Evolutionary conservation across 1,140 invertebrate species (phyloP), one percentile per base, ranked within the genome.

Genomic region (Oryzaephilus surinamensis): DNA sequence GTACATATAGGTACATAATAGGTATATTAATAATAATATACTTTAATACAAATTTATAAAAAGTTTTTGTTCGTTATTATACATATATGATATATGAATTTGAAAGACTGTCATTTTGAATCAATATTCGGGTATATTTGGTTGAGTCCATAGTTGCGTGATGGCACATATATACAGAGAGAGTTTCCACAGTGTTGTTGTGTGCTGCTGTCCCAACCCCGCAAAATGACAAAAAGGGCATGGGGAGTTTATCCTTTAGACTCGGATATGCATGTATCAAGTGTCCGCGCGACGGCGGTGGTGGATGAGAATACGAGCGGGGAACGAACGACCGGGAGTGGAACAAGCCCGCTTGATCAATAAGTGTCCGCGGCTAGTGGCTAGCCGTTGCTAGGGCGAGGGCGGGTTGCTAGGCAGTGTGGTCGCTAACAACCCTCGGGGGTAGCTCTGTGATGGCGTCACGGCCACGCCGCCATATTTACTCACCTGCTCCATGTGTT

Each of bases 361-460:
- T 62, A 62, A 60, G 55, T 61, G 59, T 62, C 60, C 60, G 60
- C 53, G 60, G 60, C 60, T 62, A 62, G 60, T 62, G 60, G 60
- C 60, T 62, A 62, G 60, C 60, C 51, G 60, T 62, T 62, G 60
- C 60, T 61, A 62, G 58, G 60, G 60, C 54, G 58, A 62, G 58
- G 60, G 58, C 57, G 58, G 54, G 60, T 62, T 62, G 60, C 60
- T 58, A 62, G 57, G 60, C 60, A 51, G 49, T 62, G 60, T 62
- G 60, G 60, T 61, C 60, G 60, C 60, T 62, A 62, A 62, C 58
- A 60, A 51, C 60, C 58, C 58, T 62, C 58, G 54, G 46, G 60
- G 60, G 60, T 58, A 57, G 47, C 51, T 43, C 40, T 45, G 56
- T 55, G 55, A 60, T 62, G 60, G 58, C 60, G 58, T 60, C 56